Evolutionary conservation across 2,888 invertebrate species (phyloP).

Genomic region (Thalpophila matura): DNA sequence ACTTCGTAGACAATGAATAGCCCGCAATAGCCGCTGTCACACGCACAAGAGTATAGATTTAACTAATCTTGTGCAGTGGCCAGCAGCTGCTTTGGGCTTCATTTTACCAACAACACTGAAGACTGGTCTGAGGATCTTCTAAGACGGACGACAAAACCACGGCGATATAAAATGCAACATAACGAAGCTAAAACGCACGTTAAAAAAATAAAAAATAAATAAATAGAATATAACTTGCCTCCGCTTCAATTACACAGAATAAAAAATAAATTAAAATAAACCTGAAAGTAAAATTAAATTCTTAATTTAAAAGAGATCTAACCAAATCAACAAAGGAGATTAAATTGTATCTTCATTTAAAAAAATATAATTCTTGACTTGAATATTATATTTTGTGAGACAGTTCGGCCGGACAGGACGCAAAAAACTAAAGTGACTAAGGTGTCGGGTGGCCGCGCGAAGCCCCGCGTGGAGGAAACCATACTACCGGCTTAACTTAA

Average conservation of each 20-base stretch:
- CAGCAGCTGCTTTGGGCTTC: constrained; percentile 98
- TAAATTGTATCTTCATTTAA: constrained; percentile 9
- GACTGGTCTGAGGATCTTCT: constrained; percentile 66
- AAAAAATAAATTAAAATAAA: constrained; percentile 5
- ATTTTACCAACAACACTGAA: constrained; percentile 71
- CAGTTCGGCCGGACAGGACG: constrained; percentile 60
- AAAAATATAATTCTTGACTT: constrained; percentile 5
- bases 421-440: constrained; percentile 68
- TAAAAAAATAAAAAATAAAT: constrained; percentile 14
- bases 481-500: constrained; percentile 84
- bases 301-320: constrained; percentile 5
- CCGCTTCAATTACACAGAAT: constrained; percentile 24
- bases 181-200: constrained; percentile 37
- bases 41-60: constrained; percentile 98
- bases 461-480: constrained; percentile 82
- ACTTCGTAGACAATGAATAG: constrained; percentile 88
- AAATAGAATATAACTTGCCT: constrained; percentile 3
- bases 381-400: constrained; percentile 29
- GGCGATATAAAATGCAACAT: constrained; percentile 38
- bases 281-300: not conserved
- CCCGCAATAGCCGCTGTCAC: constrained; percentile 99
- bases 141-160: constrained; percentile 38
- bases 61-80: constrained; percentile 99
- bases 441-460: constrained; percentile 63
- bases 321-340: constrained; percentile 13